Base-by-base conservation (phyloP, 1,140 invertebrate species). In the Spodoptera litura region DNA sequence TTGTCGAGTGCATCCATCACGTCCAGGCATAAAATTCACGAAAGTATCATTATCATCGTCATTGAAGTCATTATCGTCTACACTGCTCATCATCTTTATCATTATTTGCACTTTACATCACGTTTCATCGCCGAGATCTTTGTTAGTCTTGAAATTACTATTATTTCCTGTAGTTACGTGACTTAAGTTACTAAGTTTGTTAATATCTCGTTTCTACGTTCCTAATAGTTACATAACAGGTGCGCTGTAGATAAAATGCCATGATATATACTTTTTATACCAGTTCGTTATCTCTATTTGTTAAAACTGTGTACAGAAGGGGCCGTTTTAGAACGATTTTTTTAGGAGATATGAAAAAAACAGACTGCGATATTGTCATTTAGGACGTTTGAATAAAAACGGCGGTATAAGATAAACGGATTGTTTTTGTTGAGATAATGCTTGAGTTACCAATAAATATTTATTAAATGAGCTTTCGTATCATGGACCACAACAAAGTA, bases 281-380 rank as follows among this genome's bases (percentile, higher is more conserved):
- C 25, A 82, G 78, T 77, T 78, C 75, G 78, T 85, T 87, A 85
- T 85, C 85, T 85, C 64, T 82, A 73, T 87, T 81, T 87, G 61
- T 80, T 85, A 78, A 82, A 82, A 75, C 73, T 58, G 51, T 75
- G 49, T 59, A 51, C 56, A 61, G 38, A 52, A 74, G 72, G 44
- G 58, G 59, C 38, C 44, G 12, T 75, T 75, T 75, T 35, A 15
- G 44, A 20, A 25, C 12, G 61, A 73, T 58, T 10, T 25, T 58
- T 13, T 56, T 59, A 15, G 35, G 6, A 73, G 53, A 59, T 71
- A 44, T 59, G 56, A 58, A 49, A 44, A 56, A 35, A 55, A 71
- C 49, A 56, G 53, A 44, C 53, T 59, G n/a, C 38, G 20, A 31
- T 15, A 52, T 35, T 31, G 12, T 53, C 25, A 49, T 44, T 56